These are phyloP conservation scores for Craniophora ligustri DNA, from an alignment of 2,888 invertebrate species.

Conservation along the genomic window DNA sequence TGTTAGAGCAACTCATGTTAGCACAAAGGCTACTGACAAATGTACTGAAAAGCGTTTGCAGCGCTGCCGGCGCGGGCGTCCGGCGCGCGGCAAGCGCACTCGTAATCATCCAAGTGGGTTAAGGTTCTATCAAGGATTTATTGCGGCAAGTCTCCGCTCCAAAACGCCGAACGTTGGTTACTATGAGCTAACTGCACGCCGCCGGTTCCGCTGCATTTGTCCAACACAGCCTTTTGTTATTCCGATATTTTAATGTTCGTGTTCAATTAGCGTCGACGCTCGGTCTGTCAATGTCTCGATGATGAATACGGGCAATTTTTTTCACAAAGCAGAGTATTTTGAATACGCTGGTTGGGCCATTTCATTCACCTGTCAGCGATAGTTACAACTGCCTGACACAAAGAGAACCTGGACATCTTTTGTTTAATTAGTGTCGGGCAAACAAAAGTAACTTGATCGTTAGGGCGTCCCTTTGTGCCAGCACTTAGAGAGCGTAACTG, in stretches of 20 bases:
- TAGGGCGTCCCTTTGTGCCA: slow-evolving; percentile 77
- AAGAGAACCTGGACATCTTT: slow-evolving; percentile 74
- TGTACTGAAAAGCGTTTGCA: slow-evolving; percentile 71
- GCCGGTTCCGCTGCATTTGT: slow-evolving; percentile 85
- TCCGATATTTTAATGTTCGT: slow-evolving; percentile 51
- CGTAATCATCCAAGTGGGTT: slow-evolving; percentile 88
- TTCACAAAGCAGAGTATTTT: slow-evolving; percentile 51
- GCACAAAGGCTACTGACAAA: slow-evolving; percentile 54
- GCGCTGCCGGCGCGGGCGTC: slow-evolving; percentile 69
- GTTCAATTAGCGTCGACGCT: slow-evolving; percentile 72
- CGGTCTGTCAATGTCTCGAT: slow-evolving; percentile 70
- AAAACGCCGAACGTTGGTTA: slow-evolving; percentile 83
- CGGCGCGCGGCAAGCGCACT: slow-evolving; percentile 74
- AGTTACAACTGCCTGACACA: slow-evolving; percentile 67
- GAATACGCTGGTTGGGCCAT: slow-evolving; percentile 52
- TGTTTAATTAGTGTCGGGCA: slow-evolving; percentile 83
- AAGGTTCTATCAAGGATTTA: slow-evolving; percentile 88
- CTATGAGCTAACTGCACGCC: slow-evolving; percentile 85
- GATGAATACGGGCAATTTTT: slow-evolving; percentile 65
- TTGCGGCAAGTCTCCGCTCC: slow-evolving; percentile 88
- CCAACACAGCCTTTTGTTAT: slow-evolving; percentile 74
- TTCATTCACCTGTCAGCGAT: slow-evolving; percentile 74
- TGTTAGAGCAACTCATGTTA: slow-evolving; percentile 30
- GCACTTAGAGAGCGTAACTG: slow-evolving; percentile 68
- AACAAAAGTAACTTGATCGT: slow-evolving; percentile 86